A percentile compares a stretch with the other conserved stretches of the same genome.
phyloP scores from a whole-genome alignment of 2,113 vertebrate species.

The Pseudorasbora parva region DNA sequence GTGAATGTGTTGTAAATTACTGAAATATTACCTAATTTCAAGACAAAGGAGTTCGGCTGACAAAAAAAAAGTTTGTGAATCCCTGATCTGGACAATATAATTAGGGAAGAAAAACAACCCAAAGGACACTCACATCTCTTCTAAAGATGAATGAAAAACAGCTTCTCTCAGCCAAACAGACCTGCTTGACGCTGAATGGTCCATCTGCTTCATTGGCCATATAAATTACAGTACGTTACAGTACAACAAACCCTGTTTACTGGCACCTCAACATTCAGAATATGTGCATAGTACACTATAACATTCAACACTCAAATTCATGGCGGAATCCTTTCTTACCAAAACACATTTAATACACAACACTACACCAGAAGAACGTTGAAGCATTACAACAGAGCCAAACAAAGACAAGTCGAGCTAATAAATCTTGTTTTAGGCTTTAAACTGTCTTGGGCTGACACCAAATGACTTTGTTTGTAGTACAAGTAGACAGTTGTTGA shows the following conservation, averaged over 20 bases:
- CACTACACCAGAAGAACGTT: background rate
- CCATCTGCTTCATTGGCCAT: background rate
- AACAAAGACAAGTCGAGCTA: constrained; percentile 7
- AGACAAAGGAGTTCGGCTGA: background rate
- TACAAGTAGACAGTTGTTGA: background rate
- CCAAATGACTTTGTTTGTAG: background rate
- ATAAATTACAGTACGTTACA: background rate
- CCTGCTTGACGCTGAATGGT: background rate
- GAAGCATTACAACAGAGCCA: background rate
- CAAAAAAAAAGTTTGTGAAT: background rate
- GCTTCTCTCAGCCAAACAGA: background rate
- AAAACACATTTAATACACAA: constrained; percentile 1
- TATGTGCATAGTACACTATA: background rate
- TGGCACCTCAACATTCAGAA: background rate
- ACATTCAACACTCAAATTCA: background rate
- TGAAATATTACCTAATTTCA: background rate
- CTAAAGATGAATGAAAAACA: constrained; percentile 7
- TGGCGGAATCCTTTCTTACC: background rate
- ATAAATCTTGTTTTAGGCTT: constrained; percentile 7
- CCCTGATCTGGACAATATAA: background rate
- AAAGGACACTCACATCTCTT: background rate
- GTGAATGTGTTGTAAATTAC: background rate
- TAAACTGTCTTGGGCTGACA: constrained; percentile 16
- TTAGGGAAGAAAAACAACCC: background rate
- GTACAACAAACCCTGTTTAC: background rate